These are phyloP conservation scores for Heterodera filipjevi DNA, from an alignment of 2,888 invertebrate species.

Conservation along the genomic window DNA sequence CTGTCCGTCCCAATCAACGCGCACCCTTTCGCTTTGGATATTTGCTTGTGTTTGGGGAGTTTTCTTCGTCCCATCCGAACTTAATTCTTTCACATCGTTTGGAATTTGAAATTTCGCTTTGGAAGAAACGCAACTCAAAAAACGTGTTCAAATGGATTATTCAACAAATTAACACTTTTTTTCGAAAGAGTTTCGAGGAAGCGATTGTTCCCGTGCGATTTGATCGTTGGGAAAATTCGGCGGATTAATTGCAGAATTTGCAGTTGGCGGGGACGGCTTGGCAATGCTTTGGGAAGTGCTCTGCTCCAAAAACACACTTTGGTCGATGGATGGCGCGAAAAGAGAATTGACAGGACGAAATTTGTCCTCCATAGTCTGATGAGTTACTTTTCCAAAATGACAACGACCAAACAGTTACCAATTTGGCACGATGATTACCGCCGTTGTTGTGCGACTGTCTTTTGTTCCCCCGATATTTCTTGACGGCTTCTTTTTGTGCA, in stretches of 20 bases:
- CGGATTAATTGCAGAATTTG: background rate
- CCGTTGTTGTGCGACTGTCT: background rate
- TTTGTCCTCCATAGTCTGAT: background rate
- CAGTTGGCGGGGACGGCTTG: background rate
- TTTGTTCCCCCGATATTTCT: background rate
- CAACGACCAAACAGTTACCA: background rate
- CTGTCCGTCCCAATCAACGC: slow-evolving; percentile 10
- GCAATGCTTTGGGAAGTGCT: background rate
- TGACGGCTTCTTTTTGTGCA: background rate
- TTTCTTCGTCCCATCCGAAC: background rate
- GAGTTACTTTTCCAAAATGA: background rate
- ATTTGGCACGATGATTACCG: background rate
- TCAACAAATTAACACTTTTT: background rate
- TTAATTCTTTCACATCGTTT: background rate
- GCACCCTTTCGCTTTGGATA: background rate
- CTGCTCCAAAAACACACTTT: background rate
- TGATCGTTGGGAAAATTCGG: background rate
- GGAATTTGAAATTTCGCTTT: slow-evolving; percentile 21
- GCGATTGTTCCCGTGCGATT: background rate
- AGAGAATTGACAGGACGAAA: background rate
- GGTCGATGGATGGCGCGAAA: background rate
- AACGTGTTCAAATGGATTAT: background rate
- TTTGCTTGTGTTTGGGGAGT: background rate
- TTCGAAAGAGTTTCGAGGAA: background rate
- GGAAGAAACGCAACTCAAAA: background rate